Evolutionary conservation across 2,888 invertebrate genomes (phyloP).

Genomic region (Chrysina gloriosa): DNA sequence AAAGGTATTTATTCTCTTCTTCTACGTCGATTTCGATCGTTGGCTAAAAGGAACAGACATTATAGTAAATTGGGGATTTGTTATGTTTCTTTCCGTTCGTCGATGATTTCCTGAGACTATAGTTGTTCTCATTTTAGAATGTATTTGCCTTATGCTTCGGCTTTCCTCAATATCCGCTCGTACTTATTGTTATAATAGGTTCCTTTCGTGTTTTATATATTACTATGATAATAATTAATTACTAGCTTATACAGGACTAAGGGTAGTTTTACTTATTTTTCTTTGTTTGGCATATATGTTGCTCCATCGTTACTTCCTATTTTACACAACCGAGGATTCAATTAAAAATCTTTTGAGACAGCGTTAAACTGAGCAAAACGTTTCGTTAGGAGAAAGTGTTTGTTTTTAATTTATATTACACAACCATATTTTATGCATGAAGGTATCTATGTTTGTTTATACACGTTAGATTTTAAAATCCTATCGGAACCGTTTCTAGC

Average conservation of each 20-base stretch:
- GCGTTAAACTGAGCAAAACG: conserved; percentile 32
- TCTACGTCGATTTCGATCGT: neutral
- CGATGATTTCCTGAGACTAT: conserved; percentile 17
- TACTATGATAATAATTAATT: neutral
- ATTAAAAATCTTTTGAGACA: conserved; percentile 17
- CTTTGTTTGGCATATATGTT: conserved; percentile 8
- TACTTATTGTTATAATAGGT: conserved; percentile 1
- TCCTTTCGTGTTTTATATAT: too few species aligned
- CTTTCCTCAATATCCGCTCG: neutral
- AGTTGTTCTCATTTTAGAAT: conserved; percentile 15
- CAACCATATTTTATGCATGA: conserved; percentile 6
- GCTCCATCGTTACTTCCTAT: conserved; percentile 1
- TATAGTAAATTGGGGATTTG: too few species aligned
- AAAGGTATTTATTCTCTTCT: neutral
- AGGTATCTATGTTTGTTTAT: neutral
- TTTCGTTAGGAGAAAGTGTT: neutral
- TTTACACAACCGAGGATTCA: conserved; percentile 4
- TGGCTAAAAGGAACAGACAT: neutral
- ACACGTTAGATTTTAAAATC: neutral
- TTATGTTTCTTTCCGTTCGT: neutral
- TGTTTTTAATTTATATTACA: neutral
- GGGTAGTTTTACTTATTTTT: conserved; percentile 8
- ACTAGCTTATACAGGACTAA: neutral
- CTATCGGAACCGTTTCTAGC: too few species aligned
- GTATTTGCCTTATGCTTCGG: conserved; percentile 5